Base-by-base conservation (phyloP, 2,113 vertebrate genomes). In the Abramis brama region DNA sequence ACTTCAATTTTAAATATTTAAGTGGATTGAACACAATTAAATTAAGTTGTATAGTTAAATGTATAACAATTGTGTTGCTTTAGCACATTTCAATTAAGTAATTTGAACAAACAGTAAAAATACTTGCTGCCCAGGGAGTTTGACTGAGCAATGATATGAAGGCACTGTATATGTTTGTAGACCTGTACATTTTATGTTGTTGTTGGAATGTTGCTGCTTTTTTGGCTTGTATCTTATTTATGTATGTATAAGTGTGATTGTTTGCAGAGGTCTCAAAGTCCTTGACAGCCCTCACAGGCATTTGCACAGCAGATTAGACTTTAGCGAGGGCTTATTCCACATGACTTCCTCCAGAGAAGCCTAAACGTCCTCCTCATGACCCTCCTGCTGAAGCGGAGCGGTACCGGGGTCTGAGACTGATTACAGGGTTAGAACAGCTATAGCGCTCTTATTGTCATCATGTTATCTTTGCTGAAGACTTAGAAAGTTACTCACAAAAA, bases 221-320 rank as follows among this genome's bases (percentile, higher is more conserved):
- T 82, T 45, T 45, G 25, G 25, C 36, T 5, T 64, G 15, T 79
- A n/a, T 84, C 7, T 50, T 87, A 55, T 74, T 66, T 85, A 50
- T 77, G 52, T 84, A 71, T 78, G 76, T 84, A 78, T 47, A 68
- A 33, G 71, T 70, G 55, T 79, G 60, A 83, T 78, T 47, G 47
- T 86, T 60, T 87, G 50, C 70, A 74, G 79, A 55, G 70, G 78
- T 85, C 76, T 83, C 45, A 2, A 81, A 88, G 88, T 86, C 84
- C 76, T 87, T 83, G 70, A 89, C 62, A 85, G 71, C 62, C 70
- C 60, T 79, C 79, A 85, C 73, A 9, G 80, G 86, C 85, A 85
- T 88, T 90, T 85, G 87, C 86, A 90, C 88, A 91, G 71, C 86
- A 89, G 86, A 91, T 91, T 90, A 90, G 86, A 83, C 87, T 86